Evolutionary conservation across 2,797 vertebrate species (phyloP).

Genomic region (Odontamblyopus lacepedii): DNA sequence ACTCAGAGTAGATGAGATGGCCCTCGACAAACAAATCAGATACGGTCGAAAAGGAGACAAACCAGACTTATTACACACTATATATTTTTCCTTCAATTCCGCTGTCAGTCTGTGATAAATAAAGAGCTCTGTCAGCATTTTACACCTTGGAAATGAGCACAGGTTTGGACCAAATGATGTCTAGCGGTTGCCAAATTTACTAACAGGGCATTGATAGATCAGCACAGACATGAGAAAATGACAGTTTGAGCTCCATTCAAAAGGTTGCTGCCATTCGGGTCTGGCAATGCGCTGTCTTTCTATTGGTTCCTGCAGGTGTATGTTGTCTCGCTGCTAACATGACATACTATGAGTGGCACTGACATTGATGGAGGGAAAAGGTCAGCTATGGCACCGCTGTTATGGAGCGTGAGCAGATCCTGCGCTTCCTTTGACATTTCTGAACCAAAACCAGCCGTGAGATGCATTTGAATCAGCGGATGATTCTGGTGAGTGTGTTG

Average conservation of each 20-base stretch:
- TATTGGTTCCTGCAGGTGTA: conserved; percentile 54
- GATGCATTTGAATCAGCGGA: conserved; percentile 57
- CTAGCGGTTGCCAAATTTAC: conserved; percentile 37
- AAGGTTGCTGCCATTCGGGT: conserved; percentile 52
- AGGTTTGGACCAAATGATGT: conserved; percentile 11
- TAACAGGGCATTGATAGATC: conserved; percentile 52
- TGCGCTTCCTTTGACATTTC: conserved; percentile 69
- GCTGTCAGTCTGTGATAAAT: background rate
- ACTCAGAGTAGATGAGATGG: background rate
- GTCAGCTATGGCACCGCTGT: conserved; percentile 68
- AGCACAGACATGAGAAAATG: conserved; percentile 50
- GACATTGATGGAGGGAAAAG: conserved; percentile 75
- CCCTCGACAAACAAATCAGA: background rate
- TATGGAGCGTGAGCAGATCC: conserved; percentile 52
- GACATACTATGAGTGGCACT: conserved; percentile 53
- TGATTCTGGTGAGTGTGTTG: conserved; percentile 12
- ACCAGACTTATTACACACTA: background rate
- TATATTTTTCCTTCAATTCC: background rate
- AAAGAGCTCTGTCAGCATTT: background rate
- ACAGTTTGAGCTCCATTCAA: conserved; percentile 57
- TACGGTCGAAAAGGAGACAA: background rate
- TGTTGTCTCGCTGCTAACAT: conserved; percentile 42
- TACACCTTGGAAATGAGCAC: background rate
- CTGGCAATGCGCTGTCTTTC: conserved; percentile 47
- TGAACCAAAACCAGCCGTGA: conserved; percentile 36